Evolutionary conservation across 2,888 invertebrate genomes (phyloP).

Genomic region (Stramonita haemastoma): DNA sequence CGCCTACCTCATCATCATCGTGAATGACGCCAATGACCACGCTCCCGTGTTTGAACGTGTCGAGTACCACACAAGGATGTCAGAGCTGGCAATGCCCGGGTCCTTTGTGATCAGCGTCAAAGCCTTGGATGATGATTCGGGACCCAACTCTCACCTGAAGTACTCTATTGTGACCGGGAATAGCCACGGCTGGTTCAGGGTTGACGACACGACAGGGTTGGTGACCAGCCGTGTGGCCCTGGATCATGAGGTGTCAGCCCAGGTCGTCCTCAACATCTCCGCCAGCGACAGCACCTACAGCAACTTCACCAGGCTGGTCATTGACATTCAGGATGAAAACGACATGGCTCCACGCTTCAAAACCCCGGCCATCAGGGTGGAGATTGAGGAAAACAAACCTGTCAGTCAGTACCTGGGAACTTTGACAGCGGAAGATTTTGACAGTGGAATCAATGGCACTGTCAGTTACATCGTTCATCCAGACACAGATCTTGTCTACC

Average conservation of each 20-base stretch:
- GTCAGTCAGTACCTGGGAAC: conserved; percentile 78
- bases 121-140: conserved; percentile 95
- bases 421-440: conserved; percentile 89
- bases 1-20: conserved; percentile 91
- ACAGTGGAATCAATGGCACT: conserved; percentile 90
- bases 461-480: conserved; percentile 83
- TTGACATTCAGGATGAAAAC: conserved; percentile 95
- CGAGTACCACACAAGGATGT: conserved; percentile 92
- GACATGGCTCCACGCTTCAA: conserved; percentile 92
- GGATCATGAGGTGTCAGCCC: conserved; percentile 87
- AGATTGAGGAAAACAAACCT: conserved; percentile 59
- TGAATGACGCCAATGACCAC: conserved; percentile 97
- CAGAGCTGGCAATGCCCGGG: conserved; percentile 93
- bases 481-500: conserved; percentile 89
- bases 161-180: conserved; percentile 95
- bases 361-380: conserved; percentile 51
- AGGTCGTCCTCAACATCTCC: conserved; percentile 91
- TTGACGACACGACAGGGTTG: conserved; percentile 91
- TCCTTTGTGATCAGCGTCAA: conserved; percentile 94
- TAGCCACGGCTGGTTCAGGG: conserved; percentile 92
- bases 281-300: conserved; percentile 95
- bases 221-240: conserved; percentile 88
- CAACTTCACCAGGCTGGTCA: conserved; percentile 92
- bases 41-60: conserved; percentile 96
- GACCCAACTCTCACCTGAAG: conserved; percentile 91